Evolutionary conservation across 92 coral and sea anemone species (phyloP).

Genomic region (Hydrozoanthus gracilis): DNA sequence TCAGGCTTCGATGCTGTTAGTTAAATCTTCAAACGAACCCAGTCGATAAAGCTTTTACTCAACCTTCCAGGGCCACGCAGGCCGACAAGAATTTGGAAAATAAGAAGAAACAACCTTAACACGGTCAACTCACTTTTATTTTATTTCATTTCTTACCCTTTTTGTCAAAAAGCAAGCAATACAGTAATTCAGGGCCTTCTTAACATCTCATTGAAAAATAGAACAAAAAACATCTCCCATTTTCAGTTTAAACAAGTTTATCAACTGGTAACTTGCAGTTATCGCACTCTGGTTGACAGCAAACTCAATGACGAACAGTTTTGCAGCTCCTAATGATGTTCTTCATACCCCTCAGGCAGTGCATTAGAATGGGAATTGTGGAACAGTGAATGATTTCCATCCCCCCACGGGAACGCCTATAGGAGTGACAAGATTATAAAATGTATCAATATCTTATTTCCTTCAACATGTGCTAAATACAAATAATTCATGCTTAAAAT

Average conservation of each 20-base stretch:
- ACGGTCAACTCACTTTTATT: not conserved
- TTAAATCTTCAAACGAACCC: too few species aligned
- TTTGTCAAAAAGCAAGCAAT: not conserved
- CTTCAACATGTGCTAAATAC: too few species aligned
- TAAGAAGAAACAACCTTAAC: too few species aligned
- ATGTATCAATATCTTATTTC: too few species aligned
- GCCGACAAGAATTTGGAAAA: too few species aligned
- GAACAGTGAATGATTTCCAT: constrained; percentile 92
- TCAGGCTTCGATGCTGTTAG: too few species aligned
- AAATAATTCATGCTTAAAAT: too few species aligned
- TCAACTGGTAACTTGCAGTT: not conserved
- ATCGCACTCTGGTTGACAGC: not conserved
- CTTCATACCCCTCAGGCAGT: constrained; percentile 92
- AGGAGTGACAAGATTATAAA: constrained; percentile 12
- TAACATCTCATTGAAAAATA: not conserved
- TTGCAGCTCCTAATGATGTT: constrained; percentile 32
- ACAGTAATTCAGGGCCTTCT: not conserved
- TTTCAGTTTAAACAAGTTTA: not conserved
- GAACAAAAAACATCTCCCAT: not conserved
- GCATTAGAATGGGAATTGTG: constrained; percentile 93
- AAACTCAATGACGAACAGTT: not conserved
- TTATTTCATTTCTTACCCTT: not conserved
- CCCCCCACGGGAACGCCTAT: constrained; percentile 97
- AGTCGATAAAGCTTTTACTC: too few species aligned
- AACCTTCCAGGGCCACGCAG: too few species aligned